Evolutionary conservation across 2,113 vertebrate species (phyloP).

Genomic region (Megaleporinus macrocephalus): DNA sequence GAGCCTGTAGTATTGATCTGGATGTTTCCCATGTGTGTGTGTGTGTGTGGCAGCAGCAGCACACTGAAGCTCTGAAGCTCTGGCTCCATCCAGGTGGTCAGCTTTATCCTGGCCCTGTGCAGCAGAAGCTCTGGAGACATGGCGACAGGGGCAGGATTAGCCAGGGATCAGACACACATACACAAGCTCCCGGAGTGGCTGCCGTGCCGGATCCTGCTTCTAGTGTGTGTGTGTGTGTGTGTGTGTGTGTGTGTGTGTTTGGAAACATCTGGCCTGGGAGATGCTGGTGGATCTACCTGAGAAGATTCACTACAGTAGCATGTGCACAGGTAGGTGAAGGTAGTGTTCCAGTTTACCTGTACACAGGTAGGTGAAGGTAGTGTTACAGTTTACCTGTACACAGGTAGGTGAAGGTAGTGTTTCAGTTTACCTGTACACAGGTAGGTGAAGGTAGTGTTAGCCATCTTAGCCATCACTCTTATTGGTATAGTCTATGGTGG

Average conservation of each 20-base stretch:
- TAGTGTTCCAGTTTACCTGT: too few species aligned
- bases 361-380: too few species aligned
- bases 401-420: too few species aligned
- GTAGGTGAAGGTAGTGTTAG: too few species aligned
- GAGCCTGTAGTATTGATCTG: slow-evolving; percentile 43
- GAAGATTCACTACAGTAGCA: too few species aligned
- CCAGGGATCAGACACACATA: slow-evolving; percentile 28
- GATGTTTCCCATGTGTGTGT: background rate
- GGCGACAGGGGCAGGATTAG: slow-evolving; percentile 35
- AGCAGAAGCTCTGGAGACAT: slow-evolving; percentile 28
- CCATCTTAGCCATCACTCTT: too few species aligned
- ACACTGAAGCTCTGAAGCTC: slow-evolving; percentile 16
- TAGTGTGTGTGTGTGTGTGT: slow-evolving; percentile 14
- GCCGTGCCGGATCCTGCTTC: background rate
- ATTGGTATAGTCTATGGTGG: too few species aligned
- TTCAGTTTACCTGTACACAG: too few species aligned
- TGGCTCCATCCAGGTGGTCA: slow-evolving; percentile 40
- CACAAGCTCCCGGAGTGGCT: background rate
- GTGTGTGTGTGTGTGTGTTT: slow-evolving; percentile 18
- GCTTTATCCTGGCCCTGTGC: slow-evolving; percentile 27
- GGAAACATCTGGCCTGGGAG: background rate
- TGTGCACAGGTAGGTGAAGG: too few species aligned
- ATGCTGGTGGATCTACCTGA: background rate
- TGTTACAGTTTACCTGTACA: too few species aligned
- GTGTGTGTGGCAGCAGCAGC: slow-evolving; percentile 6